Evolutionary conservation across 2,797 vertebrate genomes (phyloP), one percentile per base, ranked within the genome.

Genomic region (Eulemur coronatus): DNA sequence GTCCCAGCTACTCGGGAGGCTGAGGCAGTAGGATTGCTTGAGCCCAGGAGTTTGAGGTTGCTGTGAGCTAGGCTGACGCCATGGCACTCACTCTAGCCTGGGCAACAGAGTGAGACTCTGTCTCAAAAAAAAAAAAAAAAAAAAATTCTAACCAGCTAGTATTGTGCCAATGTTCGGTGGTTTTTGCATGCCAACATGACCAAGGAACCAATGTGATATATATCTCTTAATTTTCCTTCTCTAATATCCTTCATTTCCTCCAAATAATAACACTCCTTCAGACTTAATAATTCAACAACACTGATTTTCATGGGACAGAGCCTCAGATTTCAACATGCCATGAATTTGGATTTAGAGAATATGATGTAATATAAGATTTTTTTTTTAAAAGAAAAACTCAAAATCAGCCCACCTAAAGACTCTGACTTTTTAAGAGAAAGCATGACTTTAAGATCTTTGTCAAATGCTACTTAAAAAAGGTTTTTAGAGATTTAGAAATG

Each of bases 131-230:
- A n/a, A n/a, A n/a, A n/a, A n/a, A n/a, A n/a, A n/a, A n/a, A n/a
- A n/a, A n/a, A n/a, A n/a, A n/a, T n/a, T n/a, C n/a, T n/a, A 50
- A 89, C 6, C 13, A 86, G 43, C 22, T 14, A 26, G 4, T 28
- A 50, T 6, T 24, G 43, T 11, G 30, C 15, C 73, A 61, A 22
- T n/a, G 20, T 35, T 50, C 26, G 57, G 80, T 38, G 22, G 35
- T 46, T 59, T 46, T 55, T 69, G 6, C 18, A 26, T 38, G 35
- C 57, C 70, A 75, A 43, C 20, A 73, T 38, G 35, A 33, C 13
- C 20, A 69, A 43, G 33, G 52, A 59, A 61, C 7, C 7, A 3
- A n/a, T 3, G 1, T 2, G 8, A 1, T 50, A 20, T 13, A 1
- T 48, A 17, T 17, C 15, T 14, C 20, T 22, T 41, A 18, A 59